Evolutionary conservation across 53 echinoderm and acorn worm genomes (phyloP).

Genomic region (Antedon mediterranea): DNA sequence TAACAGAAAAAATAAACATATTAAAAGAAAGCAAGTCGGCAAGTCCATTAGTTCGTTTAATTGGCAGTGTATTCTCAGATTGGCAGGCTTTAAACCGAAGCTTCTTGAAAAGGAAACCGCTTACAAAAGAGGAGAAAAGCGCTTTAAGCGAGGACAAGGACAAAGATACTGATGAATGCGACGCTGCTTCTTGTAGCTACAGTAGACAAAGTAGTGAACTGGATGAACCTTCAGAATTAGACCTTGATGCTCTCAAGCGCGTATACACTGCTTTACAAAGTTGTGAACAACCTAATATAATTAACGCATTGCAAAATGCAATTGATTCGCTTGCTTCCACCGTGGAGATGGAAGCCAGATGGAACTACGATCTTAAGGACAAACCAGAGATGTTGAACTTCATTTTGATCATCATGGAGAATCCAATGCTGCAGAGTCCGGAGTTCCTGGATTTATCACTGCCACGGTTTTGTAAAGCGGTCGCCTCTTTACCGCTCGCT

Average conservation of each 20-base stretch:
- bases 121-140: constrained; percentile 23
- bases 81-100: constrained; percentile 79
- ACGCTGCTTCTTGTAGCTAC: not conserved
- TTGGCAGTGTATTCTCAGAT: constrained; percentile 78
- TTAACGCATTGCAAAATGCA: constrained; percentile 81
- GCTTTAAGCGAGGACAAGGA: not conserved
- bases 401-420: constrained; percentile 85
- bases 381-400: constrained; percentile 58
- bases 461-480: constrained; percentile 75
- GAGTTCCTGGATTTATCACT: constrained; percentile 76
- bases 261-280: constrained; percentile 49
- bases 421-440: constrained; percentile 66
- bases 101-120: constrained; percentile 34
- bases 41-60: constrained; percentile 68
- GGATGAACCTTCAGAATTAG: constrained; percentile 19
- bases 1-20: constrained; percentile 34
- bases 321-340: constrained; percentile 47
- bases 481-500: constrained; percentile 49
- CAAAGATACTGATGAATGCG: not conserved
- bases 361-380: constrained; percentile 42
- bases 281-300: constrained; percentile 37
- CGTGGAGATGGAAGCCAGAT: constrained; percentile 62
- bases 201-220: not conserved
- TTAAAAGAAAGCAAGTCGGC: constrained; percentile 48
- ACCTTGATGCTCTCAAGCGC: constrained; percentile 59